phyloP scores from a whole-genome alignment of 2,113 vertebrate species.

The Dasypus novemcinctus region DNA sequence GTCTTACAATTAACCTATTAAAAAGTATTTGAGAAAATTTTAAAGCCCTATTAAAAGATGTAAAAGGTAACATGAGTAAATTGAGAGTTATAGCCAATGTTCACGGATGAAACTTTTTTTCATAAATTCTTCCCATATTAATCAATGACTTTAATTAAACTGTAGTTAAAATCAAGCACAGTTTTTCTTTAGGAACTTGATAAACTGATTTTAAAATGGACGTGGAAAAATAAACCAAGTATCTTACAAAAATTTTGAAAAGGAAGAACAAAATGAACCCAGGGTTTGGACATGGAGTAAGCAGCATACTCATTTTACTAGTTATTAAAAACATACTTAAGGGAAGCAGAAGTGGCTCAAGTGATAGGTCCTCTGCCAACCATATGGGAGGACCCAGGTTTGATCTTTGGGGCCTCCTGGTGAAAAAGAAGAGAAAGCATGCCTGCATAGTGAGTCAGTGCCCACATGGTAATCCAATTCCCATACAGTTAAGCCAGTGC shows the following conservation, averaged over 20 bases:
- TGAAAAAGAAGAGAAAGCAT: no score
- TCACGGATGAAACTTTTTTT: neutral
- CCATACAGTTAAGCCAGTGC: no score
- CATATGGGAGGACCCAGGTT: no score
- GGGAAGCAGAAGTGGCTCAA: no score
- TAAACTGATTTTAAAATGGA: constrained; percentile 3
- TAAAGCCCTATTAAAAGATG: neutral
- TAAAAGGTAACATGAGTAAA: neutral
- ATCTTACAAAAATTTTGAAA: neutral
- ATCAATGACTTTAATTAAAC: neutral
- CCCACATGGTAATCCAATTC: no score
- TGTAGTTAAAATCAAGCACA: neutral
- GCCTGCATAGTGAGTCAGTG: no score
- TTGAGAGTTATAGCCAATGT: neutral
- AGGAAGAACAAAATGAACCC: neutral
- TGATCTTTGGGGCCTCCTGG: no score
- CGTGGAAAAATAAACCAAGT: neutral
- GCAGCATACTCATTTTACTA: neutral
- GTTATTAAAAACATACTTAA: neutral
- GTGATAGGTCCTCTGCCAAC: no score
- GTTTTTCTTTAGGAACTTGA: neutral
- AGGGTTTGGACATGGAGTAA: neutral
- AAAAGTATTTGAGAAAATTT: neutral
- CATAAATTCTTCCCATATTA: neutral
- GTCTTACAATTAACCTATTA: neutral